Conservation (phyloP, 2,113 vertebrate genomes). For the Coracopsis vasa region DNA sequence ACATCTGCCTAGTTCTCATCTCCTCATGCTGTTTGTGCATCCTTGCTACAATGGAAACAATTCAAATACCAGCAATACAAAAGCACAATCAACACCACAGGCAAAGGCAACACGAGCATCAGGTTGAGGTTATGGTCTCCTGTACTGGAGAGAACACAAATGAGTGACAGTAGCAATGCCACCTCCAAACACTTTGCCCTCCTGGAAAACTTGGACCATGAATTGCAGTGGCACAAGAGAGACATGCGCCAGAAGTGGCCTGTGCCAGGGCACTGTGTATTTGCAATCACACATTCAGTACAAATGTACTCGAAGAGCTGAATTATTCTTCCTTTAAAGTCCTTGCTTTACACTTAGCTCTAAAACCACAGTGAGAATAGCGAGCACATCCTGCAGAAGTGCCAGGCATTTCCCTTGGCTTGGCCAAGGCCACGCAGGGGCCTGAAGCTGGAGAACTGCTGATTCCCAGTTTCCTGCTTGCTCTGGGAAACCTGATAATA, state of each 20-base stretch:
- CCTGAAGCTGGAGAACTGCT: neutral
- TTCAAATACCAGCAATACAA: neutral
- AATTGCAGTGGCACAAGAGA: neutral
- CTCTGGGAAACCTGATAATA: neutral
- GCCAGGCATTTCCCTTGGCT: neutral
- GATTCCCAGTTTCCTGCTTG: neutral
- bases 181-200: neutral
- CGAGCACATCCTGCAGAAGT: neutral
- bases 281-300: neutral
- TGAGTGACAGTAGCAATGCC: neutral
- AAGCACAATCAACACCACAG: neutral
- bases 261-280: neutral
- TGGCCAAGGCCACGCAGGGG: neutral
- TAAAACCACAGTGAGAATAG: neutral
- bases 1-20: neutral
- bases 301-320: neutral
- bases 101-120: neutral
- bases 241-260: neutral
- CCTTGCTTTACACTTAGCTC: neutral
- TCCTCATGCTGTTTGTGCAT: neutral
- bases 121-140: neutral
- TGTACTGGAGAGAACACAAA: neutral
- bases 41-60: fast-evolving
- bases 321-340: neutral
- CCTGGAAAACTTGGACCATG: neutral